Base-by-base conservation (phyloP, 35 echinoderm and acorn worm genomes). In the Apostichopus japonicus region DNA sequence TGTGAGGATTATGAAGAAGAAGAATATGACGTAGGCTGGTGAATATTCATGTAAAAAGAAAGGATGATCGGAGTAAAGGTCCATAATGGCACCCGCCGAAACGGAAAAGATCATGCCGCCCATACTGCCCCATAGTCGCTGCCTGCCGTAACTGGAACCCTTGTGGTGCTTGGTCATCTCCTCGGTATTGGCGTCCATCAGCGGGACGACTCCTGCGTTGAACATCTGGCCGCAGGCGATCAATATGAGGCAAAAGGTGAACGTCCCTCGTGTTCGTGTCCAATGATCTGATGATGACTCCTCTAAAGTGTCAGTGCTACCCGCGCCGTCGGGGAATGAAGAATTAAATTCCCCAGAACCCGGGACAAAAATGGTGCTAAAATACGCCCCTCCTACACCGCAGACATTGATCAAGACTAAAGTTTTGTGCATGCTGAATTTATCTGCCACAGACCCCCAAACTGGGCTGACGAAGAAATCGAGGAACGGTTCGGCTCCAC, bases 371-470 rank as follows among this genome's bases (percentile, higher is more conserved):
- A 94, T 87, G 61, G 82, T 87, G 22, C 93, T 94, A 9, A 90
- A 90, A 86, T 91, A 94, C 4, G 80, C 80, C 22, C 79, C 71
- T 55, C 88, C 93, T 6, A 90, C 80, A 55, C 88, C 93, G n/a
- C 67, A 63, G 5, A 94, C 80, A 56, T 90, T 86, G 57, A 86
- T 33, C n/a, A 96, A 13, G 22, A 94, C 63, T 19, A 96, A 63
- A 25, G 84, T 63, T 65, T 90, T 92, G 56, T 96, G 95, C 15
- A 79, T 87, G 84, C 92, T 92, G 83, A 83, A 96, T 56, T 96
- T 96, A 58, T 96, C 95, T 22, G 95, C 93, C 14, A 96, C 9
- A 51, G 89, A 90, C 5, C 95, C 95, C 77, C 95, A 94, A 7
- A 96, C 23, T 24, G 92, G 95, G 61, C 88, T 94, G 15, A 91